phyloP scores from a whole-genome alignment of 2,888 invertebrate species.

The Lamellibrachia satsuma region DNA sequence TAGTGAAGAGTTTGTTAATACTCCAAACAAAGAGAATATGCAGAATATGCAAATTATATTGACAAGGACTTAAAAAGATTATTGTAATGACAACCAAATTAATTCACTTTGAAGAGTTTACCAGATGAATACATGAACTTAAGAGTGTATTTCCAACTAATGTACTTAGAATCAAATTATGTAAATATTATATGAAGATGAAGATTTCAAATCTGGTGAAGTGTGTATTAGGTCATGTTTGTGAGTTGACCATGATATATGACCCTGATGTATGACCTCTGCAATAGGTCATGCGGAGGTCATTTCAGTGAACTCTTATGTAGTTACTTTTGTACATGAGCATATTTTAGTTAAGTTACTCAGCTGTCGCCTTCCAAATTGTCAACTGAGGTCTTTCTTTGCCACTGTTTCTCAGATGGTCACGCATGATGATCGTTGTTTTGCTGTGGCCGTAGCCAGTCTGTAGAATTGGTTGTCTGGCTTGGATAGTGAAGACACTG shows the following conservation, averaged over 20 bases:
- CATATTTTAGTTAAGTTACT: too few relatives aligned
- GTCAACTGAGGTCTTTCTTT: too few relatives aligned
- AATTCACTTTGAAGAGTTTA: background rate
- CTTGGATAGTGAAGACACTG: too few relatives aligned
- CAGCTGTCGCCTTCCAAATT: too few relatives aligned
- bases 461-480: too few relatives aligned
- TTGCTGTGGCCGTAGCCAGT: too few relatives aligned
- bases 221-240: background rate
- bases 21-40: background rate
- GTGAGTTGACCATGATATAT: background rate
- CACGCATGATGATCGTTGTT: too few relatives aligned
- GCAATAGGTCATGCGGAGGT: background rate
- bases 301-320: background rate
- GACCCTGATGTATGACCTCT: slow-evolving; percentile 3
- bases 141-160: background rate
- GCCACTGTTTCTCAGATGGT: too few relatives aligned
- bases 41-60: background rate
- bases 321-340: too few relatives aligned
- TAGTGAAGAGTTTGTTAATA: background rate
- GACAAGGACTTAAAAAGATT: background rate
- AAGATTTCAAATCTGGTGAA: background rate
- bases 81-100: background rate
- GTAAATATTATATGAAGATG: background rate
- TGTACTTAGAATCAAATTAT: background rate
- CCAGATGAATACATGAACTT: background rate